Conservation (phyloP, 1,140 invertebrate genomes). For the Goniozus legneri region DNA sequence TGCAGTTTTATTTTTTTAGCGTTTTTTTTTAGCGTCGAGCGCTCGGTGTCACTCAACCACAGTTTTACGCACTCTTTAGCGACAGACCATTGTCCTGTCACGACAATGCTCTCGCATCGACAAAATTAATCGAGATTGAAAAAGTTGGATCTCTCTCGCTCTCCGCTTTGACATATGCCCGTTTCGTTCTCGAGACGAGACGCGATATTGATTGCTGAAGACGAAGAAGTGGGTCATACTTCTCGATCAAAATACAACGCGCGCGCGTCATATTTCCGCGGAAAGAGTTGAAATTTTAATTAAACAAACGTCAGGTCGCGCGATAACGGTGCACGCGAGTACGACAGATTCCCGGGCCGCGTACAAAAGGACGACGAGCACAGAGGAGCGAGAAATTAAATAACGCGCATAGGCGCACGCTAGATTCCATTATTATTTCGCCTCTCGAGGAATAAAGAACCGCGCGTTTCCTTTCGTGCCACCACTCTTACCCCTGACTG, state of each 20-base stretch:
- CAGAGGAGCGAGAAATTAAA: too few species aligned
- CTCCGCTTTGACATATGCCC: slow-evolving; percentile 29
- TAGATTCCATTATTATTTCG: too few species aligned
- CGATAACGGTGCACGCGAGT: too few species aligned
- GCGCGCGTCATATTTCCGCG: background rate
- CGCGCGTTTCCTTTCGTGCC: too few species aligned
- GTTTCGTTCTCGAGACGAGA: slow-evolving; percentile 19
- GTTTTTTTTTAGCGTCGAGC: slow-evolving; percentile 27
- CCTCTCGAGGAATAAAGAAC: too few species aligned
- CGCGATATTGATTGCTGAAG: slow-evolving; percentile 30
- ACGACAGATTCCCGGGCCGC: too few species aligned
- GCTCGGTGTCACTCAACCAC: slow-evolving; percentile 30
- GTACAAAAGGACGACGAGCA: too few species aligned
- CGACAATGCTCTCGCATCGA: slow-evolving; percentile 23
- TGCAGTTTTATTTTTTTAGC: slow-evolving; percentile 4
- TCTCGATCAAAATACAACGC: slow-evolving; percentile 7
- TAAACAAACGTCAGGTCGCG: background rate
- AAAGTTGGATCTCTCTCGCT: slow-evolving; percentile 32
- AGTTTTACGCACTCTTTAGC: slow-evolving; percentile 34
- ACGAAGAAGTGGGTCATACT: slow-evolving; percentile 29
- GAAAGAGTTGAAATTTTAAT: background rate
- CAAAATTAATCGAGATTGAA: slow-evolving; percentile 35
- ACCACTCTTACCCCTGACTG: too few species aligned
- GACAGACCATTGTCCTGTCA: slow-evolving; percentile 31
- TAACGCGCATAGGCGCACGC: too few species aligned